Conservation (phyloP, 2,888 invertebrate species). For the Capitulum mitella region DNA sequence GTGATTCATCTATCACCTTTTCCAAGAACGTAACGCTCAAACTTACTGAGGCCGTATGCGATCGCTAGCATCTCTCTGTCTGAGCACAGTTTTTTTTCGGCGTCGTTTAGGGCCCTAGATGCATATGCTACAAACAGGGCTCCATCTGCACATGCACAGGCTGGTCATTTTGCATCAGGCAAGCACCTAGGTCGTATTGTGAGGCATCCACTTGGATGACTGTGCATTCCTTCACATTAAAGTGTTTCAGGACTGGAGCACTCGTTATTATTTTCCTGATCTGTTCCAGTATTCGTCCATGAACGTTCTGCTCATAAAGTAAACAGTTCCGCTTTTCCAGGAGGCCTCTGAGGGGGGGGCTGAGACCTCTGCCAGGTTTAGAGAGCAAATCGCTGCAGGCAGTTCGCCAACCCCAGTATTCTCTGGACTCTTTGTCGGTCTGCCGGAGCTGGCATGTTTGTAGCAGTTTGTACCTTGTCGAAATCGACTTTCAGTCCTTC, state of each 20-base stretch:
- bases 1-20: not conserved
- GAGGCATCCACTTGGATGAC: not conserved
- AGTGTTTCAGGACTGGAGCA: not conserved
- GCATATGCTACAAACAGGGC: not conserved
- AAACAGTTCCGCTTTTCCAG: not conserved
- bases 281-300: not conserved
- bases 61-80: not conserved
- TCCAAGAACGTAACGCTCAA: not conserved
- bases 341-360: not conserved
- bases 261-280: not conserved
- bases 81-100: not conserved
- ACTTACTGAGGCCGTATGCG: not conserved
- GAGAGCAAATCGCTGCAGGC: not conserved
- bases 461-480: not conserved
- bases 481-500: not conserved
- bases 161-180: not conserved
- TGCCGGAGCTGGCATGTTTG: not conserved
- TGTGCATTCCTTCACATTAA: not conserved
- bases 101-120: not conserved
- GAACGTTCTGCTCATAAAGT: not conserved
- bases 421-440: not conserved
- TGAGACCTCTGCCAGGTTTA: not conserved
- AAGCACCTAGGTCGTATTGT: not conserved
- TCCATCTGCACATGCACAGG: no score
- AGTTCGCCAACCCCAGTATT: not conserved